These are phyloP conservation scores for Oryzias celebensis DNA, from an alignment of 2,113 vertebrate genomes.

Conservation along the genomic window DNA sequence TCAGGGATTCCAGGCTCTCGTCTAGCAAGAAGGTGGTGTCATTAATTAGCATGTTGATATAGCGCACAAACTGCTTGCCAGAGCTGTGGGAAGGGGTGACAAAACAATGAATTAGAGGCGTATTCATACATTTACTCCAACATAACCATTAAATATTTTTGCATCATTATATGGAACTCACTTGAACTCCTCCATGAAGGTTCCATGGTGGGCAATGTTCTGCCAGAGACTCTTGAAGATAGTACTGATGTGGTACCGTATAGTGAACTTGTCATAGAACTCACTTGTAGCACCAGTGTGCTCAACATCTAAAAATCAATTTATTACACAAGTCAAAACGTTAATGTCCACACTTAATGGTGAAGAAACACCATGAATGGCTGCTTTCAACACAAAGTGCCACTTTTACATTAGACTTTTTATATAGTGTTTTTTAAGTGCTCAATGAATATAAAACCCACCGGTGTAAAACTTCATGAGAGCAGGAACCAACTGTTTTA, in stretches of 20 bases:
- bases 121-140: not conserved
- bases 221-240: slow-evolving; percentile 99
- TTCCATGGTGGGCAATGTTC: slow-evolving; percentile 95
- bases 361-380: not conserved
- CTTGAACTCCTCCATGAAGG: slow-evolving; percentile 99
- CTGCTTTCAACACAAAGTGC: too few species aligned
- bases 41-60: slow-evolving; percentile 99
- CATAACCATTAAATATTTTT: too few species aligned
- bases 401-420: too few species aligned
- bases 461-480: slow-evolving; percentile 99
- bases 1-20: slow-evolving; percentile 96
- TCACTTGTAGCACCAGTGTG: slow-evolving; percentile 97
- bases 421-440: too few species aligned
- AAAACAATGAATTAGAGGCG: not conserved
- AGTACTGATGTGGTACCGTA: slow-evolving; percentile 98
- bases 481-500: slow-evolving; percentile 94
- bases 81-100: slow-evolving; percentile 75
- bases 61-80: slow-evolving; percentile 99
- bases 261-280: slow-evolving; percentile 99
- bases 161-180: slow-evolving; percentile 74
- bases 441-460: slow-evolving; percentile 41
- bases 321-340: not conserved
- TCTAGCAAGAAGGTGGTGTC: slow-evolving; percentile 98
- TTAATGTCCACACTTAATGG: not conserved
- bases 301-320: slow-evolving; percentile 86